phyloP scores from a whole-genome alignment of 2,113 vertebrate genomes.

The Dromiciops gliroides region DNA sequence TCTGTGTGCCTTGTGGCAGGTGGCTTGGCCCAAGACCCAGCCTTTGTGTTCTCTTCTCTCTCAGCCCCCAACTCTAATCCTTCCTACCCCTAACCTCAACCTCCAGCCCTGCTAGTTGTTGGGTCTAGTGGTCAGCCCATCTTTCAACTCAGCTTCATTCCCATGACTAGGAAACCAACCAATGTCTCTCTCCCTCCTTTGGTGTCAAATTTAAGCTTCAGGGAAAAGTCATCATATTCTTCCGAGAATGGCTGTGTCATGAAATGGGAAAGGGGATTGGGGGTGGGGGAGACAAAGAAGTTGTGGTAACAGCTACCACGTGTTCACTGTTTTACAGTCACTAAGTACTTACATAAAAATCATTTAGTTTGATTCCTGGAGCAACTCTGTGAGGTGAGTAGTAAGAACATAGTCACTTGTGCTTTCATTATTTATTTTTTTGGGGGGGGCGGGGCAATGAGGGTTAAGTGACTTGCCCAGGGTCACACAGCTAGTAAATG shows the following conservation, averaged over 20 bases:
- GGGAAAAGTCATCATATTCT: neutral
- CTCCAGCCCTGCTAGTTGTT: neutral
- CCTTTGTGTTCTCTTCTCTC: neutral
- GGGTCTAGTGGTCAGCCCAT: neutral
- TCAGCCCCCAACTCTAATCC: neutral
- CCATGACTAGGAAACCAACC: neutral
- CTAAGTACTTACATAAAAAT: neutral
- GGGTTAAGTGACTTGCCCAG: neutral
- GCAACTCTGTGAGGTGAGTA: neutral
- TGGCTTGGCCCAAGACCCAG: neutral
- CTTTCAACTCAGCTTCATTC: neutral
- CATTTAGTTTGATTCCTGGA: neutral
- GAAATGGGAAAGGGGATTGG: neutral
- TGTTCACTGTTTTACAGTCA: neutral
- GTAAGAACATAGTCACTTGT: neutral
- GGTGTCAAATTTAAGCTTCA: slow-evolving; percentile 15
- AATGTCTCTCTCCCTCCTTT: neutral
- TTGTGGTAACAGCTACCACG: neutral
- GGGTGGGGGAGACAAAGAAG: neutral
- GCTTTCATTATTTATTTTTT: too few relatives aligned
- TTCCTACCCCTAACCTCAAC: neutral
- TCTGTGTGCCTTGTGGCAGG: neutral
- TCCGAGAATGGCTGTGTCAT: neutral
- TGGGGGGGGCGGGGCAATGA: too few relatives aligned
- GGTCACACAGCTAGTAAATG: too few relatives aligned